Evolutionary conservation across 2,113 vertebrate genomes (phyloP).

Genomic region (Tragelaphus strepsiceros): DNA sequence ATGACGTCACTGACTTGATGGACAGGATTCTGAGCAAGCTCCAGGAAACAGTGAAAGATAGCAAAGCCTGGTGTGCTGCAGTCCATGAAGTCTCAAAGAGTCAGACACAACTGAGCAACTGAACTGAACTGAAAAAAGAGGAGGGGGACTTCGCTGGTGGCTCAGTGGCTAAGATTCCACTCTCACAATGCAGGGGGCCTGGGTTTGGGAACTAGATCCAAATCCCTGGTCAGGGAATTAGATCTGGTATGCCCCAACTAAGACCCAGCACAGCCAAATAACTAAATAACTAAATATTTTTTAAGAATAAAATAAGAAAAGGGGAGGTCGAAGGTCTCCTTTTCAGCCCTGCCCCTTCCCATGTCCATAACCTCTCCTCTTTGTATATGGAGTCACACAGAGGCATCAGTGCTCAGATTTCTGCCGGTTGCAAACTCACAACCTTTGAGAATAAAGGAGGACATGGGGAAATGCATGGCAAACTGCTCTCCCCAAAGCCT

Average conservation of each 20-base stretch:
- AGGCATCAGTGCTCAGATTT: background rate
- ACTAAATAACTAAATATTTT: background rate
- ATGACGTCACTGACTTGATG: background rate
- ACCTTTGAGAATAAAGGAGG: background rate
- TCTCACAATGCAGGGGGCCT: background rate
- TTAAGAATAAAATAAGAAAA: background rate
- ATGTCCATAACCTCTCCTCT: background rate
- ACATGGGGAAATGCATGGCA: background rate
- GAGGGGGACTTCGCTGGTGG: background rate
- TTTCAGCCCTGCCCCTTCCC: no score
- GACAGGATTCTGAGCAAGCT: background rate
- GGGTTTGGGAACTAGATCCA: background rate
- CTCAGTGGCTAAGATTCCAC: background rate
- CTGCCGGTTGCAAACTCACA: background rate
- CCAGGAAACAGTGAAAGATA: background rate
- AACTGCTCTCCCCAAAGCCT: background rate
- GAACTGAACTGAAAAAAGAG: background rate
- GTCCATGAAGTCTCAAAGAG: background rate
- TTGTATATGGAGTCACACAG: fast-evolving
- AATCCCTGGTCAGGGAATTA: background rate
- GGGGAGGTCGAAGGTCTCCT: background rate
- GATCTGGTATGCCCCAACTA: background rate
- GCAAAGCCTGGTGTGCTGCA: background rate
- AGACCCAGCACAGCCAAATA: background rate
- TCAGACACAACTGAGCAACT: background rate